A percentile compares a stretch with the other conserved stretches of the same genome.
phyloP scores from a whole-genome alignment of 1,140 invertebrate genomes.

The Drosophila micromelanica region DNA sequence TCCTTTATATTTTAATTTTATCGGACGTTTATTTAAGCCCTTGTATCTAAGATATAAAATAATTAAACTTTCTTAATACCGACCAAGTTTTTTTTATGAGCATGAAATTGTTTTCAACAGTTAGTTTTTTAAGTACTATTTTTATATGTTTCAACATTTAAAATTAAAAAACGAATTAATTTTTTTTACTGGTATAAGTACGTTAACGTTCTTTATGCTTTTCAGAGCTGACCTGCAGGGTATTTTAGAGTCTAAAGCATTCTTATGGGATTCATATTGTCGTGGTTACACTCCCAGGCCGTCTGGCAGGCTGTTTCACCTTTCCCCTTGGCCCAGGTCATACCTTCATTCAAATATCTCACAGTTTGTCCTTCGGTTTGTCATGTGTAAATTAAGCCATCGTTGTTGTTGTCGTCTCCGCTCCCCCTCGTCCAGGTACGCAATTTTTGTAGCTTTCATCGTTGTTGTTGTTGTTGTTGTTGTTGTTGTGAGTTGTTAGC shows the following conservation, averaged over 20 bases:
- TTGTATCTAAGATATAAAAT: no score
- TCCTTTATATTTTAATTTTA: neutral
- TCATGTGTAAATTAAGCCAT: conserved; percentile 77
- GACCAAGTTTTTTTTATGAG: no score
- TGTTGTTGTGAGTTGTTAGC: conserved; percentile 22
- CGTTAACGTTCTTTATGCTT: no score
- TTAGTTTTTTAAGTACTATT: no score
- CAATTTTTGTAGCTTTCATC: conserved; percentile 31
- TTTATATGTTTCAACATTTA: no score
- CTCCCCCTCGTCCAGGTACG: conserved; percentile 1
- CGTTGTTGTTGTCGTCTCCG: conserved; percentile 42
- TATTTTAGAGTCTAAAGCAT: neutral
- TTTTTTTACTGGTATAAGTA: no score
- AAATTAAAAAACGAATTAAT: no score
- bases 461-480: conserved; percentile 22
- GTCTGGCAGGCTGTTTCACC: neutral
- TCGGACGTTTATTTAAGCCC: neutral
- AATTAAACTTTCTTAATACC: no score
- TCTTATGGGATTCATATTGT: neutral
- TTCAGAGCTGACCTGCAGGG: neutral
- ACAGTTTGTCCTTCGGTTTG: conserved; percentile 66
- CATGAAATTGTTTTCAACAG: no score
- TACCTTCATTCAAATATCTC: conserved; percentile 60
- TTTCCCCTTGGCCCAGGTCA: conserved; percentile 10
- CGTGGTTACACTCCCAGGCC: conserved; percentile 1